Evolutionary conservation across 2,113 vertebrate species (phyloP).

Genomic region (Centropristis striata): DNA sequence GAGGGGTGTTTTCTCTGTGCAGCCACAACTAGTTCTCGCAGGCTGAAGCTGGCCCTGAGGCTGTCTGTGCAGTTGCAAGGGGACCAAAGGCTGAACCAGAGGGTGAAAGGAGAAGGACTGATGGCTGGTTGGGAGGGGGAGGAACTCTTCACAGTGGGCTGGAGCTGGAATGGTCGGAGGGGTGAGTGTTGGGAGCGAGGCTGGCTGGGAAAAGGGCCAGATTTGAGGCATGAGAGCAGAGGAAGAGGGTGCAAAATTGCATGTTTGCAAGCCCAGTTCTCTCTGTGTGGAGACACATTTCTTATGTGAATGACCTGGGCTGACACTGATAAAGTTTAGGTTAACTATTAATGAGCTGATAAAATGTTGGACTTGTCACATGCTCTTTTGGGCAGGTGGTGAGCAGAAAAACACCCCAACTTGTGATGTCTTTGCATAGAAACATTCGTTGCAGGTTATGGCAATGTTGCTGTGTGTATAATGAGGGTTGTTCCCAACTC

Average conservation of each 20-base stretch:
- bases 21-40: slow-evolving; percentile 65
- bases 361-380: slow-evolving; percentile 26
- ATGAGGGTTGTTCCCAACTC: background rate
- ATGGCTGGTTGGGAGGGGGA: background rate
- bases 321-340: slow-evolving; percentile 60
- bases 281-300: slow-evolving; percentile 18
- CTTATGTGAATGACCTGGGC: slow-evolving; percentile 16
- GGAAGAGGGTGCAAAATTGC: background rate
- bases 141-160: slow-evolving; percentile 6
- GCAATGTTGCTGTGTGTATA: background rate
- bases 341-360: slow-evolving; percentile 70
- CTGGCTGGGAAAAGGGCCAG: slow-evolving; percentile 20
- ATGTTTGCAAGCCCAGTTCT: background rate
- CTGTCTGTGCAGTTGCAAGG: background rate
- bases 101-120: slow-evolving; percentile 18
- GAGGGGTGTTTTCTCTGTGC: slow-evolving; percentile 16
- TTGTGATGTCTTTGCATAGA: background rate
- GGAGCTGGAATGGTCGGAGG: background rate
- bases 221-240: slow-evolving; percentile 20
- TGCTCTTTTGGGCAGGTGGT: slow-evolving; percentile 7
- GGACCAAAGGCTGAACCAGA: slow-evolving; percentile 35
- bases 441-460: background rate
- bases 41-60: slow-evolving; percentile 53
- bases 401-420: background rate
- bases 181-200: slow-evolving; percentile 3